Evolutionary conservation across 2,888 invertebrate genomes (phyloP), one percentile per base, ranked within the genome.

Genomic region (Pterostichus madidus): DNA sequence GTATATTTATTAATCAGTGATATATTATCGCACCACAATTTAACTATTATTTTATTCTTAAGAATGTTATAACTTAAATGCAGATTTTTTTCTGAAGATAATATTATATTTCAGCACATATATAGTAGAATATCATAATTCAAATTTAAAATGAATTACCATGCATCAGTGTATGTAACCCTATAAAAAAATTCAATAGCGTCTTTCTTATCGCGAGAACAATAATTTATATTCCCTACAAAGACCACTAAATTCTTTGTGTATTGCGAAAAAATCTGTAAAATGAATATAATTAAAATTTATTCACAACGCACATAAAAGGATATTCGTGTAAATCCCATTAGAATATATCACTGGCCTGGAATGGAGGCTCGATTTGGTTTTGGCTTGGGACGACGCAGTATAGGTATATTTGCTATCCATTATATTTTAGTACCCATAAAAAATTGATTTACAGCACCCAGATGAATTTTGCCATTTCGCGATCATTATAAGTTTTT

Each of bases 351-450:
- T 79, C 78, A 79, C 61, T 44, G 64, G 35, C 10, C 13, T 32
- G 31, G 32, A 49, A 49, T 49, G 11, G 13, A 5, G 49, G 13
- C 49, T 11, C 64, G 35, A 35, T 64, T 64, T 64, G 64, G 32
- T 64, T 64, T 64, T 64, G 64, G 64, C 31, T n/a, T 17, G 59
- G 24, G 31, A 13, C 32, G 64, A 13, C 5, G 13, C 35, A 35
- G n/a, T 31, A 32, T 35, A 32, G 64, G 32, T 59, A 39, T 61
- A 79, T 79, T 79, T 79, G 78, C 78, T 46, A 79, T 79, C 78
- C 78, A 79, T 79, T 79, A 79, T 79, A 64, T 79, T 79, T 79
- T 79, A 79, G 61, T 79, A 31, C 59, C 78, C 61, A 79, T 79
- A 79, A 79, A 79, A 79, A 61, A 44, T 64, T 79, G 78, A 79